Conservation (phyloP, 2,113 vertebrate genomes). For the Pteruthius melanotis region DNA sequence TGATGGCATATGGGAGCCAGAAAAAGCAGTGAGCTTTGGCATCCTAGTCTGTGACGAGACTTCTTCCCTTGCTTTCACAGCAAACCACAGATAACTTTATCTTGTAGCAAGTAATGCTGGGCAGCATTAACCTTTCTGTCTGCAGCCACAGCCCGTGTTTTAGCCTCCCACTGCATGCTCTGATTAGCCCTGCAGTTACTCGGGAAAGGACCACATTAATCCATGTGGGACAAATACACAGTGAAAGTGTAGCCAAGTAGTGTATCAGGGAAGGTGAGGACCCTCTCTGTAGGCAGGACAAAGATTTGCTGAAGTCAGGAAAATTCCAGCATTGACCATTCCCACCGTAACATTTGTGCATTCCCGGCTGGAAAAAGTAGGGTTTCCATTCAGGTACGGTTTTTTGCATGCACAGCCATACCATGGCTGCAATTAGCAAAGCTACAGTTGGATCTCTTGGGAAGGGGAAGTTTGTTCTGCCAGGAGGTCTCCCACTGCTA, state of each 20-base stretch:
- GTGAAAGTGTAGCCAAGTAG: background rate
- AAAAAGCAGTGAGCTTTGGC: background rate
- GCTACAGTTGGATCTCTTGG: background rate
- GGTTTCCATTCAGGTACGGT: background rate
- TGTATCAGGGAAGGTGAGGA: background rate
- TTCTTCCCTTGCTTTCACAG: background rate
- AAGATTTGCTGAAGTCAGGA: background rate
- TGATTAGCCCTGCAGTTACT: background rate
- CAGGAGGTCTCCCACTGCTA: background rate
- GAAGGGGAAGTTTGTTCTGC: background rate
- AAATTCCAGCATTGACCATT: background rate
- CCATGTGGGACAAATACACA: background rate
- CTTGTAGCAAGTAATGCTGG: background rate
- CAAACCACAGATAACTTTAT: background rate
- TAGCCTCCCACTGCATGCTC: background rate
- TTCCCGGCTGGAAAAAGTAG: background rate
- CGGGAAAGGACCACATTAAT: background rate
- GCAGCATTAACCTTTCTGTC: background rate
- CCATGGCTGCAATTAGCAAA: background rate
- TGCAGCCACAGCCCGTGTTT: background rate
- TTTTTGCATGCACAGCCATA: background rate
- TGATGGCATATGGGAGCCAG: background rate
- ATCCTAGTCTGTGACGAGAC: background rate
- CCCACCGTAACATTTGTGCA: fast-evolving
- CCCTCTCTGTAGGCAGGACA: background rate